Conservation (phyloP, 2,888 invertebrate genomes). For the Hirudinaria manillensis region DNA sequence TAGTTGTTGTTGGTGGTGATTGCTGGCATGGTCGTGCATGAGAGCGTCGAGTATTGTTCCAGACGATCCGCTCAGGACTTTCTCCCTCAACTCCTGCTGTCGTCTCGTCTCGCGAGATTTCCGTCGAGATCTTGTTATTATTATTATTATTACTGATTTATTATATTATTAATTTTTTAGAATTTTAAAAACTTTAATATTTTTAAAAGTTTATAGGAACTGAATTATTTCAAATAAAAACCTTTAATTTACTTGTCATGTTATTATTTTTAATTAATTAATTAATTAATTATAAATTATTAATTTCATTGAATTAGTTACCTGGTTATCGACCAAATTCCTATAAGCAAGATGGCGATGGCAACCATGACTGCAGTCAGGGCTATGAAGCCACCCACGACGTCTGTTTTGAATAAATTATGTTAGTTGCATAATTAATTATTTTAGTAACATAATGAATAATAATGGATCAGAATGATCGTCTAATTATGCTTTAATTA, state of each 20-base stretch:
- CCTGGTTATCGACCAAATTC: conserved; percentile 30
- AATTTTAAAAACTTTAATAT: neutral
- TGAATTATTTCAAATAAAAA: too few relatives aligned
- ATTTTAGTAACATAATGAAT: too few relatives aligned
- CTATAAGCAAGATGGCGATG: conserved; percentile 33
- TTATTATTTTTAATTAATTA: neutral
- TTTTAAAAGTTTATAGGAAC: too few relatives aligned
- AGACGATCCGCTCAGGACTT: conserved; percentile 10
- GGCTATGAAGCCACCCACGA: conserved; percentile 33
- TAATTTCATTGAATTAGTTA: neutral
- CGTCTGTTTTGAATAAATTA: conserved; percentile 21
- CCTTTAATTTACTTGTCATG: too few relatives aligned
- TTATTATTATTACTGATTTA: too few relatives aligned
- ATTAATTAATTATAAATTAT: neutral
- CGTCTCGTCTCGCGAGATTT: conserved; percentile 18
- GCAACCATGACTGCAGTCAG: conserved; percentile 35
- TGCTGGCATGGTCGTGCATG: neutral
- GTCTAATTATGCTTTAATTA: too few relatives aligned
- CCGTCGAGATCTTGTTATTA: conserved; percentile 1
- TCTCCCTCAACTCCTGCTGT: conserved; percentile 7
- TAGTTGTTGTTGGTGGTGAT: conserved; percentile 12
- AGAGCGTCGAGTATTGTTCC: neutral
- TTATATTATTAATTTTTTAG: neutral
- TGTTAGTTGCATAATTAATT: too few relatives aligned
- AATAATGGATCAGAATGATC: too few relatives aligned